phyloP scores from a whole-genome alignment of 2,888 invertebrate species.

The Scaptomyza tumidula region DNA sequence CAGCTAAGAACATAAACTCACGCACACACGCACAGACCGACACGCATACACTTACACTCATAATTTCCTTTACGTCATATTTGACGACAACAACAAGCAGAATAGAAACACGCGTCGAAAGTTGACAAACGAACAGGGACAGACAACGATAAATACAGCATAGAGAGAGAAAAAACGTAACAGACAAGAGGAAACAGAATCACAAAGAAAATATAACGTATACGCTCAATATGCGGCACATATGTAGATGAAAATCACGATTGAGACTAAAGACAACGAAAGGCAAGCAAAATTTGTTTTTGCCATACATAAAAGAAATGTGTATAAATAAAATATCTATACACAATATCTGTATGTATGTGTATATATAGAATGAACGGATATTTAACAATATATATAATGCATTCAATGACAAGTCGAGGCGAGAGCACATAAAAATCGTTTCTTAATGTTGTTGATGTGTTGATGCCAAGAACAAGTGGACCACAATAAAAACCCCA shows the following conservation, averaged over 20 bases:
- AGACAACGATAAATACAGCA: conserved; percentile 25
- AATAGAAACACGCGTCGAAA: conserved; percentile 53
- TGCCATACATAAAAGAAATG: conserved; percentile 40
- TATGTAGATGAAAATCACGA: conserved; percentile 48
- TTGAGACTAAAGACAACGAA: conserved; percentile 30
- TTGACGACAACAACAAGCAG: conserved; percentile 40
- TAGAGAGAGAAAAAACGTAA: conserved; percentile 21
- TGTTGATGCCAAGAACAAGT: conserved; percentile 33
- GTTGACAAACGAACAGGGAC: conserved; percentile 32
- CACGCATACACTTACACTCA: conserved; percentile 18
- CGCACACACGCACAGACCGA: conserved; percentile 1
- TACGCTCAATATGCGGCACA: conserved; percentile 55
- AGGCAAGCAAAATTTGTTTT: conserved; percentile 15
- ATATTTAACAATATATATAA: conserved; percentile 43
- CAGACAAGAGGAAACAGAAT: conserved; percentile 34
- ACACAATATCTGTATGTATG: conserved; percentile 25
- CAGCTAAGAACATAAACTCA: conserved; percentile 20
- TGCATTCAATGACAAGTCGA: conserved; percentile 54
- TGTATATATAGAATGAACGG: conserved; percentile 37
- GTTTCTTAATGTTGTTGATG: conserved; percentile 40
- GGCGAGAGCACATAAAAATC: conserved; percentile 33
- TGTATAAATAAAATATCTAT: conserved; percentile 41
- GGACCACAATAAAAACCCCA: conserved; percentile 5
- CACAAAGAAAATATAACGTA: conserved; percentile 56
- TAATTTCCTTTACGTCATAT: conserved; percentile 62